Conservation (phyloP, 2,888 invertebrate genomes). For the Kuschelorhynchus macadamiae region DNA sequence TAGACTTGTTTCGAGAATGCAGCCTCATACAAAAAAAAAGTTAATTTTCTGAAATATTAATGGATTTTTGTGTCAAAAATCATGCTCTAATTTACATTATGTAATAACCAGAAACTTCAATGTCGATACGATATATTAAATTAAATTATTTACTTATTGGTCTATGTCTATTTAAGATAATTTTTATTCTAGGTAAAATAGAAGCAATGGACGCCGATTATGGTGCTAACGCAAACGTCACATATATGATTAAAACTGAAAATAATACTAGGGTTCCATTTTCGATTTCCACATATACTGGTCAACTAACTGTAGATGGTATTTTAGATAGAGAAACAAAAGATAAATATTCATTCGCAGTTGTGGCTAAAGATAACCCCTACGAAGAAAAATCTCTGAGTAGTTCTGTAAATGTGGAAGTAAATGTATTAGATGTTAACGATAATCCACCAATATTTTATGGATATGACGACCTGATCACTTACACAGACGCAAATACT, state of each 20-base stretch:
- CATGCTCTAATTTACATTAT: background rate
- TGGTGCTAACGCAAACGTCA: conserved; percentile 84
- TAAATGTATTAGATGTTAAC: conserved; percentile 86
- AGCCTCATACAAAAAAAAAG: too few species aligned
- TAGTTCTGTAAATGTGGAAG: conserved; percentile 83
- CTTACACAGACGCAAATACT: conserved; percentile 69
- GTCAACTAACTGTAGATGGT: conserved; percentile 81
- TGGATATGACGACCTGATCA: conserved; percentile 78
- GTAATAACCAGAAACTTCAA: background rate
- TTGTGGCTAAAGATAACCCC: conserved; percentile 84
- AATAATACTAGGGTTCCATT: conserved; percentile 75
- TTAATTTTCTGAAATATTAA: too few species aligned
- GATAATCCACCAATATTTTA: conserved; percentile 87
- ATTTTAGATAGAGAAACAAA: conserved; percentile 82
- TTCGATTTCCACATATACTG: conserved; percentile 77
- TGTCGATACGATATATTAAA: too few species aligned
- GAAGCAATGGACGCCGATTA: conserved; percentile 86
- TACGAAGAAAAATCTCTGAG: conserved; percentile 72
- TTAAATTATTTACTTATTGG: too few species aligned
- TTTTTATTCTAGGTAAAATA: conserved; percentile 76
- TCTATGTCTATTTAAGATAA: too few species aligned
- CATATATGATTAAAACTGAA: conserved; percentile 75
- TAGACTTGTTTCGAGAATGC: too few species aligned
- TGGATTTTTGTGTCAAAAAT: background rate
- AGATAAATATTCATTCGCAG: conserved; percentile 79